Conservation (phyloP, 1,140 invertebrate species). For the Arctopsyche grandis region DNA sequence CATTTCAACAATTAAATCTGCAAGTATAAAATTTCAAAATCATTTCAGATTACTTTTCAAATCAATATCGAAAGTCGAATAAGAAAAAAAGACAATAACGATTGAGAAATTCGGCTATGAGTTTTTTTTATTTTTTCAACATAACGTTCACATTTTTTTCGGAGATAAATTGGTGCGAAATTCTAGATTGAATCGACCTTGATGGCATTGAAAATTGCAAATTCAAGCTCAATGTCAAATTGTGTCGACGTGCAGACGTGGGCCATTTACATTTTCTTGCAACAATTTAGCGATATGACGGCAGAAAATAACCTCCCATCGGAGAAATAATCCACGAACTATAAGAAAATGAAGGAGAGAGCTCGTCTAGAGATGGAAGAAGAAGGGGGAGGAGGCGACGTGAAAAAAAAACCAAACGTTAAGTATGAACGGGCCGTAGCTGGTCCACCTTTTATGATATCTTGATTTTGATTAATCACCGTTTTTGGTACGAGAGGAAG, state of each 20-base stretch:
- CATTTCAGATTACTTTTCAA: too few relatives aligned
- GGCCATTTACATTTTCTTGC: background rate
- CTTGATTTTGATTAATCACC: conserved; percentile 52
- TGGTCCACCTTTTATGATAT: conserved; percentile 52
- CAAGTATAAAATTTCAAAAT: too few relatives aligned
- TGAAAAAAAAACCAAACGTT: conserved; percentile 37
- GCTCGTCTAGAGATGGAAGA: conserved; percentile 1
- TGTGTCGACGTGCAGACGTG: background rate
- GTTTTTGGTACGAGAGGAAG: conserved; percentile 37
- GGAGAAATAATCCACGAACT: conserved; percentile 22
- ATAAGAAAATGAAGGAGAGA: conserved; percentile 33
- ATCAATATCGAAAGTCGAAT: too few relatives aligned
- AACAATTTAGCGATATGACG: background rate
- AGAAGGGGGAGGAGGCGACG: background rate
- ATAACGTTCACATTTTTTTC: too few relatives aligned
- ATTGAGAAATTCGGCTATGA: too few relatives aligned
- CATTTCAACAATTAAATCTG: too few relatives aligned
- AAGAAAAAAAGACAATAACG: too few relatives aligned
- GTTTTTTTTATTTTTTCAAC: too few relatives aligned
- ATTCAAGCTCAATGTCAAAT: conserved; percentile 7
- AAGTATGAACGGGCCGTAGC: conserved; percentile 43
- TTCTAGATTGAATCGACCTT: conserved; percentile 21
- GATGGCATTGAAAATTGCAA: conserved; percentile 1
- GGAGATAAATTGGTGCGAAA: background rate
- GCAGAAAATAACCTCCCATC: background rate